These are phyloP conservation scores for Amazona vittata DNA, from an alignment of 2,113 vertebrate species.

Conservation along the genomic window DNA sequence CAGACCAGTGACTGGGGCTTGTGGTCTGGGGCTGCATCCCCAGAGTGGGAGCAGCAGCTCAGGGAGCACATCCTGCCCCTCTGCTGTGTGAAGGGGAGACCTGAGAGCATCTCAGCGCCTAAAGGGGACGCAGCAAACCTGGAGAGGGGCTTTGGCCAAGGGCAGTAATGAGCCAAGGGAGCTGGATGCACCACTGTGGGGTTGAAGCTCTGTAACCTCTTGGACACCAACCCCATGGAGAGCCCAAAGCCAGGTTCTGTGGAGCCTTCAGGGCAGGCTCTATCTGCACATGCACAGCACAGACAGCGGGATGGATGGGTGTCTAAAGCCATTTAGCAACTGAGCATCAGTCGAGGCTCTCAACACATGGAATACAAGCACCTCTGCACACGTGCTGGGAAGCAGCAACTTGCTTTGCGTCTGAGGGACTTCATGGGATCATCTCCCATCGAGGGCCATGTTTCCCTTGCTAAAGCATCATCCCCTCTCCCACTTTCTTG, in stretches of 20 bases:
- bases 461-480: background rate
- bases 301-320: too few species aligned
- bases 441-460: background rate
- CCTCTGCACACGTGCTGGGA: background rate
- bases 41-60: too few species aligned
- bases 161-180: too few species aligned
- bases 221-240: background rate
- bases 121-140: too few species aligned
- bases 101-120: too few species aligned
- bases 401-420: background rate
- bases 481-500: background rate
- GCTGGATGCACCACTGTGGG: too few species aligned
- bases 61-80: too few species aligned
- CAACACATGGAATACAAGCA: too few species aligned
- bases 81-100: too few species aligned
- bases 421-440: background rate
- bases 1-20: too few species aligned
- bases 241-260: background rate
- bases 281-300: background rate
- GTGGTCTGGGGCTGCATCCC: too few species aligned
- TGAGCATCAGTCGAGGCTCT: background rate
- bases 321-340: background rate
- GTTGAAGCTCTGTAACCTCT: background rate
- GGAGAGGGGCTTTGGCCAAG: background rate
- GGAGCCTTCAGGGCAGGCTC: background rate